These are phyloP conservation scores for Mayetiola destructor DNA, from an alignment of 2,888 invertebrate species.

Conservation along the genomic window DNA sequence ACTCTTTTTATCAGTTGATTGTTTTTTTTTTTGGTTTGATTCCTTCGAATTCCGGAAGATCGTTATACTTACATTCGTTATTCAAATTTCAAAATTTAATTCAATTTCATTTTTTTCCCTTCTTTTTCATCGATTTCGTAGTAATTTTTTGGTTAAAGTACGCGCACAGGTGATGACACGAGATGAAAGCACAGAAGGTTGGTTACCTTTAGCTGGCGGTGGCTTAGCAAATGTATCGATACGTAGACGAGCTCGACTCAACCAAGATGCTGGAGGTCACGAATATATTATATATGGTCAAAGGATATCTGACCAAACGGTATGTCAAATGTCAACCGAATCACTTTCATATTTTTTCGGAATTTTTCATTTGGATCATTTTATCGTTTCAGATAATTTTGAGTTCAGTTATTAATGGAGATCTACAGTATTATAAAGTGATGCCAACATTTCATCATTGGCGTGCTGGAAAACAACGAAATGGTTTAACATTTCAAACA, in stretches of 20 bases:
- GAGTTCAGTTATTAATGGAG: constrained; percentile 87
- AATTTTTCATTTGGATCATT: neutral
- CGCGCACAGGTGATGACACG: constrained; percentile 98
- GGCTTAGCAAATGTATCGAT: constrained; percentile 89
- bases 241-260: constrained; percentile 53
- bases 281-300: constrained; percentile 89
- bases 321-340: constrained; percentile 36
- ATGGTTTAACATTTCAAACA: constrained; percentile 90
- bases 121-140: no score
- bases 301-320: constrained; percentile 82
- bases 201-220: constrained; percentile 88
- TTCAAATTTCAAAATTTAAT: no score
- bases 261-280: constrained; percentile 43
- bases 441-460: constrained; percentile 99
- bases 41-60: no score
- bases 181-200: constrained; percentile 93
- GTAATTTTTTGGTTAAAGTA: constrained; percentile 90
- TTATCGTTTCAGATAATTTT: constrained; percentile 58
- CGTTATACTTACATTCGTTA: no score
- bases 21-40: no score
- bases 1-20: no score
- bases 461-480: constrained; percentile 88
- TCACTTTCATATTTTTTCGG: neutral
- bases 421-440: constrained; percentile 92
- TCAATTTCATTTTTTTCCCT: no score